Base-by-base conservation (phyloP, 2,797 vertebrate genomes). In the Cottoperca gobio region DNA sequence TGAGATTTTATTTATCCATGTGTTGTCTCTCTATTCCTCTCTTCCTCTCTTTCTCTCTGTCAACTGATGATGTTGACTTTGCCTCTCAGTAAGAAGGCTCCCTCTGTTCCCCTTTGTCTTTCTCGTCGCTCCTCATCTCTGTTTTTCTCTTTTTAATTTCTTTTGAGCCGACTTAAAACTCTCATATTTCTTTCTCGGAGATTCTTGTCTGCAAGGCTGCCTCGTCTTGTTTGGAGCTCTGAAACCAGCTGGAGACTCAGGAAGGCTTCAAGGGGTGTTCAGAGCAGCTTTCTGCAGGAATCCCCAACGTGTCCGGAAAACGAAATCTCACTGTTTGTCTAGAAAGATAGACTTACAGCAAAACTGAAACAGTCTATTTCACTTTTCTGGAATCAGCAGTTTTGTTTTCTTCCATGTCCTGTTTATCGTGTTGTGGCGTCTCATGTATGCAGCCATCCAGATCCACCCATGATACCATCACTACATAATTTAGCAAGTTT, bases 1-100 rank as follows among this genome's bases (percentile, higher is more conserved):
- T 71, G 79, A 84, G 79, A 83, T 86, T 90, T 84, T 75, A 86
- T 86, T 86, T 78, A 85, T 82, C 83, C 70, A 19, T 85, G 70
- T 61, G 48, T 39, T 28, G 42, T 67, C 52, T 55, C 43, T 81
- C 52, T 73, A 0, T 79, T 43, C 81, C 24, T 48, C 65, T 77
- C 69, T 31, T 46, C 16, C 65, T 37, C 23, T 68, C 49, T 58
- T 55, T 50, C 53, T 54, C 57, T 73, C 45, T 59, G 68, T 79
- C 70, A 67, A 78, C 77, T 78, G 75, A 86, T 73, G 63, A 78
- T 81, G 86, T 83, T 84, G 76, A 86, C 80, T 89, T 72, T 82
- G 59, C 53, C 68, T 82, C 46, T 78, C 58, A 73, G 46, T 76
- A 39, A 83, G 83, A 28, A 59, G 39, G 73, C 53, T 65, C 43